These are phyloP conservation scores for Luscinia luscinia DNA, from an alignment of 2,797 vertebrate genomes.

Conservation along the genomic window DNA sequence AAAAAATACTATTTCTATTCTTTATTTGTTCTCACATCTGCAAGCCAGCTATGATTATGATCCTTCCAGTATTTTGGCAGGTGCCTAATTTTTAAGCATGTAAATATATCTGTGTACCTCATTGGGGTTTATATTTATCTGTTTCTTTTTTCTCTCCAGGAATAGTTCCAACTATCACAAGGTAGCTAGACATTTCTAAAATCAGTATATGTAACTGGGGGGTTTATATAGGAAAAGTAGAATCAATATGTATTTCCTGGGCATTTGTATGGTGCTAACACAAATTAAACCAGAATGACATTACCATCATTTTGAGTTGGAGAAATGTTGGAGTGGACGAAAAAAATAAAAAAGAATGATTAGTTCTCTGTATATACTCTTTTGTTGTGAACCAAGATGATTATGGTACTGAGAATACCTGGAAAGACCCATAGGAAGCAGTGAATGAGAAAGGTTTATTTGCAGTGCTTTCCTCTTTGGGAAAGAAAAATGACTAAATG, in stretches of 20 bases:
- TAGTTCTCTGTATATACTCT: not conserved
- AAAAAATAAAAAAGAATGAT: not conserved
- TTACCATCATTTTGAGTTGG: not conserved
- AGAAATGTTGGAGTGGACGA: not conserved
- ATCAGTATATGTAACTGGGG: not conserved
- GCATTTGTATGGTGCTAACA: not conserved
- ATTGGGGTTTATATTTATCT: not conserved
- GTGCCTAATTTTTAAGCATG: not conserved
- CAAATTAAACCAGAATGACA: not conserved
- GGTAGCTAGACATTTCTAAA: not conserved
- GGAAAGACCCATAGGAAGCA: not conserved
- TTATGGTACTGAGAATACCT: not conserved
- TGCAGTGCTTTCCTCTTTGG: not conserved
- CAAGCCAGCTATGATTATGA: not conserved
- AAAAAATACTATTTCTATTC: not conserved
- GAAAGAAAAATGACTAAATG: not conserved
- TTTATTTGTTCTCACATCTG: constrained; percentile 2
- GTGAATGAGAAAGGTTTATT: not conserved
- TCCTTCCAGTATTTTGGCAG: not conserved
- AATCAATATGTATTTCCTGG: not conserved
- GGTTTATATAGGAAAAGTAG: not conserved
- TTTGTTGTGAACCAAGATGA: not conserved
- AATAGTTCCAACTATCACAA: not conserved
- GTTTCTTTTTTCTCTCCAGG: not conserved
- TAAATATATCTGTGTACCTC: not conserved